These are phyloP conservation scores for Lytechinus variegatus DNA, from an alignment of 35 echinoderm and acorn worm genomes.

Conservation along the genomic window DNA sequence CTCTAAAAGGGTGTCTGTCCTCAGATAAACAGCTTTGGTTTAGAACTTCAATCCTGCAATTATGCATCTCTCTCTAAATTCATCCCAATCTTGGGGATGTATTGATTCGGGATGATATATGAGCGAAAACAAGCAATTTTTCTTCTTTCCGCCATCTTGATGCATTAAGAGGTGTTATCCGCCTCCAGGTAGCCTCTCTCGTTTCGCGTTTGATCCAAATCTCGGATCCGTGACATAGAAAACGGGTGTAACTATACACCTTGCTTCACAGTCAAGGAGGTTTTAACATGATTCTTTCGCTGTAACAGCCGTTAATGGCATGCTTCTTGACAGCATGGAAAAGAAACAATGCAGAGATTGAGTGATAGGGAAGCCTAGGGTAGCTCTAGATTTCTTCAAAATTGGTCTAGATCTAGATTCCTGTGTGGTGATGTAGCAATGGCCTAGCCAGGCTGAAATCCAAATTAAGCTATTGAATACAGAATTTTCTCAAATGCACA, in stretches of 20 bases:
- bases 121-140: background rate
- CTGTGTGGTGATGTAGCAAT: too few species aligned
- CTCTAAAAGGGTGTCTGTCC: background rate
- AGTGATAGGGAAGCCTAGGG: too few species aligned
- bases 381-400: too few species aligned
- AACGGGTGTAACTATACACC: background rate
- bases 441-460: too few species aligned
- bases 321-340: background rate
- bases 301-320: background rate
- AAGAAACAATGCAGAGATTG: background rate
- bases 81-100: background rate
- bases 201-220: conserved; percentile 2
- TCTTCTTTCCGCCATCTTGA: background rate
- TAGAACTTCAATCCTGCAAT: background rate
- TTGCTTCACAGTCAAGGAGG: background rate
- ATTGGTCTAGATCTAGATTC: too few species aligned
- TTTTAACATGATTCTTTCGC: background rate
- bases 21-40: background rate
- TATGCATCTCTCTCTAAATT: background rate
- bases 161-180: background rate
- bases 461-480: too few species aligned
- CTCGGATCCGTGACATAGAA: background rate
- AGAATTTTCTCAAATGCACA: too few species aligned
- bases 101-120: background rate
- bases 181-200: background rate